Evolutionary conservation across 2,113 vertebrate species (phyloP).

Genomic region (Suricata suricatta): DNA sequence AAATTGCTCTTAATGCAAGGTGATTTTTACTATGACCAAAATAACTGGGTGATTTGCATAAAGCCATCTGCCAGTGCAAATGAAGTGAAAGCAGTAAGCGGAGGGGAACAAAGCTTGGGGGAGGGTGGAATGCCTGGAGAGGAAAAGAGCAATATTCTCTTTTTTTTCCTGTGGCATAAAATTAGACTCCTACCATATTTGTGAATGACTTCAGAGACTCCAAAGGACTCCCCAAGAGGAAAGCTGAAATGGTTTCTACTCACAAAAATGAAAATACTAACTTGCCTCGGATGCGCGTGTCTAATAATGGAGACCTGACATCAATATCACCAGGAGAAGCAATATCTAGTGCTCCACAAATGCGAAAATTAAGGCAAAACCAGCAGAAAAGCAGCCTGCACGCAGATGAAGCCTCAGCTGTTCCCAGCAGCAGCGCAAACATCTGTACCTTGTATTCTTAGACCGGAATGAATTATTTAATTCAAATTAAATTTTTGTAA

Average conservation of each 20-base stretch:
- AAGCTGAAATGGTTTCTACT: not conserved
- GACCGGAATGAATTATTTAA: not conserved
- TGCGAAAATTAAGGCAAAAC: not conserved
- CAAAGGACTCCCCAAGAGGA: not conserved
- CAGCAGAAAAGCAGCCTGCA: not conserved
- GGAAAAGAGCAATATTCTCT: not conserved
- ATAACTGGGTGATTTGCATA: slow-evolving; percentile 40
- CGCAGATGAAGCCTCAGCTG: not conserved
- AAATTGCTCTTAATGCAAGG: slow-evolving; percentile 41
- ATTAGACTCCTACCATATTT: slow-evolving; percentile 8
- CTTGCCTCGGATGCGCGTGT: not conserved
- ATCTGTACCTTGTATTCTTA: not conserved
- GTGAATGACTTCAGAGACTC: slow-evolving; percentile 26
- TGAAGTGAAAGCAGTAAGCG: not conserved
- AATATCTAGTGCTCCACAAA: not conserved
- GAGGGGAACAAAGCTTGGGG: not conserved
- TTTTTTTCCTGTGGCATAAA: slow-evolving; percentile 27
- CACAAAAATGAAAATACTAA: not conserved
- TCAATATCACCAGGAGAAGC: not conserved
- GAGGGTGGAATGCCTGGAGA: not conserved
- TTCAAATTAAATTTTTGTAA: slow-evolving; percentile 43
- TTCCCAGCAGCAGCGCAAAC: not conserved
- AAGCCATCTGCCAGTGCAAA: not conserved
- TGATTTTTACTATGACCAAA: slow-evolving; percentile 52
- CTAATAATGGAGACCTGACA: not conserved